Conservation (phyloP, 2,113 vertebrate species). For the Festucalex cinctus region DNA sequence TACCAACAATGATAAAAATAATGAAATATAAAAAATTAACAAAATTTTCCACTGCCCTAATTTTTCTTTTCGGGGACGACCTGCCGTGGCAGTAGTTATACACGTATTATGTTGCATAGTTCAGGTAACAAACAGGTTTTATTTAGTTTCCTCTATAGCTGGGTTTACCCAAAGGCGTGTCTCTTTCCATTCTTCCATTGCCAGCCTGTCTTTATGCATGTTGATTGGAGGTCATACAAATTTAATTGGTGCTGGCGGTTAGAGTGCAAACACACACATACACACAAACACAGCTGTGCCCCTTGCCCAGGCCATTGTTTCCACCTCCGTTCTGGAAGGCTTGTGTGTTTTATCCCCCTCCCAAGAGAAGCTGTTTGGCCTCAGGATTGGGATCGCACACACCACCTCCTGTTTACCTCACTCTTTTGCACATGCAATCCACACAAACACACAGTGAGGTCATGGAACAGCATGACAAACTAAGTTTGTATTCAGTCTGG, state of each 20-base stretch:
- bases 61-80: no score
- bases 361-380: slow-evolving; percentile 52
- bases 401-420: slow-evolving; percentile 66
- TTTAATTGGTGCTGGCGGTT: background rate
- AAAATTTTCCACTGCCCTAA: no score
- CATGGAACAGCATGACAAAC: slow-evolving; percentile 26
- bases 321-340: slow-evolving; percentile 59
- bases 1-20: no score
- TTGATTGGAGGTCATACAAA: background rate
- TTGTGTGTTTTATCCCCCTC: slow-evolving; percentile 56
- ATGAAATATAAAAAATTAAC: no score
- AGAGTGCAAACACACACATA: slow-evolving; percentile 24
- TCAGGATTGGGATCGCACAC: slow-evolving; percentile 57
- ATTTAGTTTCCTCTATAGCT: background rate
- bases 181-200: slow-evolving; percentile 14
- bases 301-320: slow-evolving; percentile 60
- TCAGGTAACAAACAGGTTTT: background rate
- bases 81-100: background rate
- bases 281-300: slow-evolving; percentile 27
- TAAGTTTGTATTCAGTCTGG: slow-evolving; percentile 5
- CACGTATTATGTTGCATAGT: background rate
- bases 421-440: slow-evolving; percentile 15
- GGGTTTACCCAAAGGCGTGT: slow-evolving; percentile 26
- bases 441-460: slow-evolving; percentile 16
- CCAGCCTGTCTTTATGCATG: background rate